phyloP scores from a whole-genome alignment of 1,140 invertebrate genomes.

The Zaprionus camerounensis region DNA sequence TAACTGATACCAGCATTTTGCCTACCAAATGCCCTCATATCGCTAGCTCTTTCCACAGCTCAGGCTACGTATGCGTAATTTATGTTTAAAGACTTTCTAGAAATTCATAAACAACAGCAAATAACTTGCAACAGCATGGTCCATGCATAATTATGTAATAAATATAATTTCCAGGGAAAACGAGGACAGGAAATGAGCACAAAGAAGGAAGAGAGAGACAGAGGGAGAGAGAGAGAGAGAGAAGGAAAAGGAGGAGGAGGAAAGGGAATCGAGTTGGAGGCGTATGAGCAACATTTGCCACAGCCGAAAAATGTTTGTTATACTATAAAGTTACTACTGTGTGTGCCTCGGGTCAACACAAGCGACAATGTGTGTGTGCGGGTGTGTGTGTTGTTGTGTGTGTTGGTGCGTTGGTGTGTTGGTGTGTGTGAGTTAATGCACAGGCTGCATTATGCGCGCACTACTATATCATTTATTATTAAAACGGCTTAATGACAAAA shows the following conservation, averaged over 20 bases:
- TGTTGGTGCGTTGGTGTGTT: conserved; percentile 14
- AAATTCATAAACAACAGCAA: conserved; percentile 34
- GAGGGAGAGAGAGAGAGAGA: not conserved
- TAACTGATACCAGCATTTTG: conserved; percentile 9
- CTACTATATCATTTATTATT: conserved; percentile 73
- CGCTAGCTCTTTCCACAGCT: not conserved
- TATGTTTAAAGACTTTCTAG: conserved; percentile 22
- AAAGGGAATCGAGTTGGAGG: conserved; percentile 1
- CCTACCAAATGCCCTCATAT: not conserved
- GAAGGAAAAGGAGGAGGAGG: not conserved
- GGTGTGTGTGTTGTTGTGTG: conserved; percentile 2
- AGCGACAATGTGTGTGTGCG: conserved; percentile 15
- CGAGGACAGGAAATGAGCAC: conserved; percentile 23
- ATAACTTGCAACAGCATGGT: conserved; percentile 25
- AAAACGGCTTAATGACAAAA: conserved; percentile 81
- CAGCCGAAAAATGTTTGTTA: conserved; percentile 26
- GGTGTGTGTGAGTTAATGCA: conserved; percentile 25
- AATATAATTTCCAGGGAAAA: conserved; percentile 71
- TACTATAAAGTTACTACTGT: conserved; percentile 4
- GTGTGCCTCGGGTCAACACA: conserved; percentile 59
- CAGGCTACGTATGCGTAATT: conserved; percentile 29
- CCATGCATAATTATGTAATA: conserved; percentile 79
- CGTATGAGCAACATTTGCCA: conserved; percentile 22
- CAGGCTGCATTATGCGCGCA: conserved; percentile 28
- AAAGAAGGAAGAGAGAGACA: not conserved